Percentiles rank a stretch among this genome's conserved stretches.
Evolutionary conservation across 1,140 invertebrate species (phyloP).

Genomic region (Phymastichus coffea): DNA sequence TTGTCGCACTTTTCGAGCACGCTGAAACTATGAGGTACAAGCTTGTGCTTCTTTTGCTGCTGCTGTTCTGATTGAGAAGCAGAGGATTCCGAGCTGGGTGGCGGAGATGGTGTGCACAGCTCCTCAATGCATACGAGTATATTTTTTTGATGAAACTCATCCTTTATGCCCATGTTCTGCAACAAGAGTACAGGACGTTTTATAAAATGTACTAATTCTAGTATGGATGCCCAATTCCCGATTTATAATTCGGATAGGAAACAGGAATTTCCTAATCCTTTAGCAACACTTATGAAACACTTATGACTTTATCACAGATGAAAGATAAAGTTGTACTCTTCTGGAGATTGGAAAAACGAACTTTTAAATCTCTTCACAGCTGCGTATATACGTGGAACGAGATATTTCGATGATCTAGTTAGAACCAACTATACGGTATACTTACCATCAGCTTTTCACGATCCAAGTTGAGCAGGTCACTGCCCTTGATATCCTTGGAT

Average conservation of each 20-base stretch:
- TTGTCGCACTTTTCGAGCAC: conserved; percentile 72
- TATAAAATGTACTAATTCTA: too few relatives aligned
- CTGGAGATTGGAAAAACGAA: too few relatives aligned
- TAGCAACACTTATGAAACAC: background rate
- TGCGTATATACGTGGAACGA: too few relatives aligned
- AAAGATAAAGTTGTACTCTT: too few relatives aligned
- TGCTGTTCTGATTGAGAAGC: background rate
- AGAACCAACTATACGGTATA: too few relatives aligned
- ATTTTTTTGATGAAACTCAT: conserved; percentile 74
- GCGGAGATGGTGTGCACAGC: conserved; percentile 50
- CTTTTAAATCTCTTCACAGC: too few relatives aligned
- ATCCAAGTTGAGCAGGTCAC: conserved; percentile 66
- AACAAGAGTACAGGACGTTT: conserved; percentile 24
- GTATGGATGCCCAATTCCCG: too few relatives aligned
- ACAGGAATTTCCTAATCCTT: too few relatives aligned
- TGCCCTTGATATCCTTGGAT: conserved; percentile 71
- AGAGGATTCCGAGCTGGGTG: background rate
- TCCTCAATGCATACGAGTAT: conserved; percentile 73
- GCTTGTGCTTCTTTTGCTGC: conserved; percentile 42
- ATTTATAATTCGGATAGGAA: background rate
- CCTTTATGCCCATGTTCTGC: conserved; percentile 76
- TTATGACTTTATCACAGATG: too few relatives aligned
- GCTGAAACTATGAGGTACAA: conserved; percentile 70
- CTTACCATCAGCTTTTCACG: conserved; percentile 71
- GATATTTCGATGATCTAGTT: too few relatives aligned